Evolutionary conservation across 2,888 invertebrate species (phyloP), one percentile per base, ranked within the genome.

Genomic region (Criorhina ranunculi): DNA sequence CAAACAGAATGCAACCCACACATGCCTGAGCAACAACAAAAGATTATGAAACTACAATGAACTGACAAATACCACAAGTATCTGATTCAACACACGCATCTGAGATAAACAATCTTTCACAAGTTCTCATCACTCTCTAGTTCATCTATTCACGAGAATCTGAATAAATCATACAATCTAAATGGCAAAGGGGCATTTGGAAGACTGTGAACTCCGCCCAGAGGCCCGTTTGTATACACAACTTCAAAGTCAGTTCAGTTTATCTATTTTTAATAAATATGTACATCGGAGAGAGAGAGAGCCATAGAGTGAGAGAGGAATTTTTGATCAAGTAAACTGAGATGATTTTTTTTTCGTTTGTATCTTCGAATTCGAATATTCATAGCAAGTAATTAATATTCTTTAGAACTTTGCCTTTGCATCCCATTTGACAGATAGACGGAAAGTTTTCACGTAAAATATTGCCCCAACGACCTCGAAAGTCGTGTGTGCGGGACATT

Each of bases 151-250:
- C 77, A 60, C 31, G 53, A 24, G 37, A 72, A 46, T 73, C 49
- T 62, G 72, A 73, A 73, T 83, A 83, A 78, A 72, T 77, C 70
- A 77, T 64, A 51, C 69, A 62, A 75, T 46, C 57, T 35, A 70
- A 75, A 69, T 67, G 49, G 5, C 31, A 66, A 29, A 15, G 46
- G 35, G 12, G 7, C 24, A 42, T 37, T 17, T 8, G 0, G 5
- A 29, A 9, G 33, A n/a, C 17, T 55, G 40, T 2, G 8, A 24
- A 24, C 24, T 33, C 19, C 5, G 9, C 15, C 70, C n/a, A 24
- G 24, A 24, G 29, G 9, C 51, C 51, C 37, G 37, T 66, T 15
- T 66, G 6, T 7, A 11, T 9, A 44, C 29, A 6, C n/a, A 17
- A 9, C n/a, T 53, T 33, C 53, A 33, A 29, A 37, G 42, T 19